phyloP scores from a whole-genome alignment of 2,113 vertebrate species.

The Camelus dromedarius region DNA sequence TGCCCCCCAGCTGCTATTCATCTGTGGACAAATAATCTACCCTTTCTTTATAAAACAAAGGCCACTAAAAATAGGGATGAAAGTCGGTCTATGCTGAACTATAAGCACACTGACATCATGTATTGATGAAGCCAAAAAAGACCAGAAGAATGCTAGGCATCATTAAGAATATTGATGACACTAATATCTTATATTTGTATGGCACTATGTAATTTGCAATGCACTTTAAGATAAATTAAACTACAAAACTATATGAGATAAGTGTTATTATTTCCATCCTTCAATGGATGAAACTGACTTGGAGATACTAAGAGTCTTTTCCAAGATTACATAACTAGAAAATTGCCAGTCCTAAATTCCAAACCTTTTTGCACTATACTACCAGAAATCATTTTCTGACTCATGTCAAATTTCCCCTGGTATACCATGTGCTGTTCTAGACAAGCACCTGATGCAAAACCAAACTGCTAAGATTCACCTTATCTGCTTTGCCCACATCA shows the following conservation, averaged over 20 bases:
- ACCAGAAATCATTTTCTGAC: not conserved
- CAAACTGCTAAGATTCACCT: not conserved
- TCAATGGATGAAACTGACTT: not conserved
- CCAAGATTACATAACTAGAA: not conserved
- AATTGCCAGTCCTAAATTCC: not conserved
- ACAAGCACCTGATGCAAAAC: not conserved
- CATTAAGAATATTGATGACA: not conserved
- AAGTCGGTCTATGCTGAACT: not conserved
- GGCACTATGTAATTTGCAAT: not conserved
- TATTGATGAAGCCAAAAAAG: not conserved
- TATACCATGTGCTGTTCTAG: not conserved
- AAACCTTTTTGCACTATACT: not conserved
- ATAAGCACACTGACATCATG: not conserved
- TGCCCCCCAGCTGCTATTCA: not conserved
- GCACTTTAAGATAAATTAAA: not conserved
- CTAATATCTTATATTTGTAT: not conserved
- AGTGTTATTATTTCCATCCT: not conserved
- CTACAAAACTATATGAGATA: not conserved
- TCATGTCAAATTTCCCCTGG: not conserved
- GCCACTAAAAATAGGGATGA: not conserved
- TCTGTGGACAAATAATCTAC: not conserved
- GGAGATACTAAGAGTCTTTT: not conserved
- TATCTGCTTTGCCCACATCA: not conserved
- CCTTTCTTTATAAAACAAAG: constrained; percentile 5
- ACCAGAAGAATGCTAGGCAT: not conserved